phyloP scores from a whole-genome alignment of 2,888 invertebrate genomes.

The Drosophila mercatorum region DNA sequence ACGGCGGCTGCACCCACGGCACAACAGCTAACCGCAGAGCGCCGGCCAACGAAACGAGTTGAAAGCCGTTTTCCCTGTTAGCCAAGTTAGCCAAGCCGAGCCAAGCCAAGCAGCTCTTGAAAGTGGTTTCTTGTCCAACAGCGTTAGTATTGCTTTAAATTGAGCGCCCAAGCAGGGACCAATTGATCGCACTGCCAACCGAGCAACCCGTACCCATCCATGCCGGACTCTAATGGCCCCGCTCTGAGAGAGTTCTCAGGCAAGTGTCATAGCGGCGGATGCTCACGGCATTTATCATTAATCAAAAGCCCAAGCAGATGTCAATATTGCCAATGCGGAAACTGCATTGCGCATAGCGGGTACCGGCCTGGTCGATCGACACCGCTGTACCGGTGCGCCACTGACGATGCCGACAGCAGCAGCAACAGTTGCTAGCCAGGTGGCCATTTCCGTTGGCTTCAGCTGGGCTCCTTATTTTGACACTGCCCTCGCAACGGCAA shows the following conservation, averaged over 20 bases:
- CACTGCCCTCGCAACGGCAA: conserved; percentile 67
- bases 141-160: conserved; percentile 80
- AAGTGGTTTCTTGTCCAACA: conserved; percentile 80
- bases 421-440: conserved; percentile 43
- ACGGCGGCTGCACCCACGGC: conserved; percentile 76
- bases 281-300: conserved; percentile 75
- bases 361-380: conserved; percentile 11
- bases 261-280: conserved; percentile 77
- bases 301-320: conserved; percentile 73
- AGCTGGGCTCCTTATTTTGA: conserved; percentile 55
- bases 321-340: conserved; percentile 73
- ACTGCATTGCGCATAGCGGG: conserved; percentile 39
- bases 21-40: conserved; percentile 49
- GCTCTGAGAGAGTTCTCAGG: conserved; percentile 38
- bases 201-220: conserved; percentile 6
- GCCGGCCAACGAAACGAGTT: conserved; percentile 66
- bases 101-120: conserved; percentile 59
- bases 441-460: conserved; percentile 57
- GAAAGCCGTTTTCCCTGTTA: conserved; percentile 80
- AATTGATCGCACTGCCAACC: conserved; percentile 25
- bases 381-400: conserved; percentile 17
- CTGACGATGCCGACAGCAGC: conserved; percentile 15
- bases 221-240: conserved; percentile 62
- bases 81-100: conserved; percentile 52
- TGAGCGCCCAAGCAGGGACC: conserved; percentile 61